Evolutionary conservation across 1,140 invertebrate genomes (phyloP).

Genomic region (Pseudomyrmex concolor): DNA sequence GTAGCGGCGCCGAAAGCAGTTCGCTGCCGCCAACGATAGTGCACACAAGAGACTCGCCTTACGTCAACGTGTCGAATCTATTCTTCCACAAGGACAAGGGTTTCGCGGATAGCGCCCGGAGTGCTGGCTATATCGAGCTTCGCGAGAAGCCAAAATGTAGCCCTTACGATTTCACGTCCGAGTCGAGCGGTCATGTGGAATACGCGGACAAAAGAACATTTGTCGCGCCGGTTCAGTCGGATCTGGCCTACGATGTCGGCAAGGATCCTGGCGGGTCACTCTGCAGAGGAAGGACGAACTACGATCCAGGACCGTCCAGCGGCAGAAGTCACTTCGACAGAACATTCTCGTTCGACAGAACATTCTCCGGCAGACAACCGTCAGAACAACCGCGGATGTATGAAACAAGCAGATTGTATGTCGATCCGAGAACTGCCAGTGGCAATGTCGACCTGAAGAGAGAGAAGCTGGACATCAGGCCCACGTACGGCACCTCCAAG

Average conservation of each 20-base stretch:
- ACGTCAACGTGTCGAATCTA: slow-evolving; percentile 85
- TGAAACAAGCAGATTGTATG: slow-evolving; percentile 68
- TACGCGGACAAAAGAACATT: slow-evolving; percentile 79
- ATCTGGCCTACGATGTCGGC: slow-evolving; percentile 72
- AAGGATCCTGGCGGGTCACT: slow-evolving; percentile 59
- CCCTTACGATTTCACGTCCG: slow-evolving; percentile 81
- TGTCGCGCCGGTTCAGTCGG: slow-evolving; percentile 61
- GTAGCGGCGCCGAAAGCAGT: background rate
- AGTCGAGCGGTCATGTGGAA: slow-evolving; percentile 82
- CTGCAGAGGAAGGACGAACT: slow-evolving; percentile 71
- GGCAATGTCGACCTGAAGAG: slow-evolving; percentile 76
- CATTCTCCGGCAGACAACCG: slow-evolving; percentile 72
- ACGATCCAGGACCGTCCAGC: slow-evolving; percentile 72
- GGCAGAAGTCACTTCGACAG: slow-evolving; percentile 73
- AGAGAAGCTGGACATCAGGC: slow-evolving; percentile 76
- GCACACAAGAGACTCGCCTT: slow-evolving; percentile 77
- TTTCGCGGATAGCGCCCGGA: slow-evolving; percentile 77
- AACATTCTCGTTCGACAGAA: slow-evolving; percentile 65
- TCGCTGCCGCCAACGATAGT: slow-evolving; percentile 74
- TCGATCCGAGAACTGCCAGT: slow-evolving; percentile 78
- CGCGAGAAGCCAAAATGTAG: slow-evolving; percentile 74
- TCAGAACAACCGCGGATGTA: slow-evolving; percentile 55
- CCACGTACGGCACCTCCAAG: slow-evolving; percentile 78
- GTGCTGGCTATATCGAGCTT: slow-evolving; percentile 81
- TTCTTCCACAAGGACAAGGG: slow-evolving; percentile 81